A percentile compares a stretch with the other conserved stretches of the same genome.
Evolutionary conservation across 2,797 vertebrate species (phyloP).

Genomic region (Phalloptychus januarius): DNA sequence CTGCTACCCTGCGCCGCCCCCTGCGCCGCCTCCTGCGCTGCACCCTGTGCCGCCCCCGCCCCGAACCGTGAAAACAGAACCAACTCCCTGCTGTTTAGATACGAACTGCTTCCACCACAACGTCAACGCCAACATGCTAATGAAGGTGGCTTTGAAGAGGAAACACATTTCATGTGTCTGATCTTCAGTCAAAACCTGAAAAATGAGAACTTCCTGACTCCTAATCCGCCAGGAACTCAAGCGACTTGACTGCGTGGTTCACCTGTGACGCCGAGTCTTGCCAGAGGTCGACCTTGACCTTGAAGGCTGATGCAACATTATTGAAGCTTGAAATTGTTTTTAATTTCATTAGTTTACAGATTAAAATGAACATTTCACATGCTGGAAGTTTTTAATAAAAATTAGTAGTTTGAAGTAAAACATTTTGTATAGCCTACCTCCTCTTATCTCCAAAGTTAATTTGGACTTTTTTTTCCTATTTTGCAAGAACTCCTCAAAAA

Average conservation of each 20-base stretch:
- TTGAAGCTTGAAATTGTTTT: too few species aligned
- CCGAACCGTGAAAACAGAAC: conserved; percentile 13
- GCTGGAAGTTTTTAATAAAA: too few species aligned
- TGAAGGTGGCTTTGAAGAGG: conserved; percentile 12
- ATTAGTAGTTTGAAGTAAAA: too few species aligned
- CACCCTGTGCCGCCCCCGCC: conserved; percentile 5
- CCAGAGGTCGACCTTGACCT: conserved; percentile 29
- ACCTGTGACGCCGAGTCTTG: conserved; percentile 53
- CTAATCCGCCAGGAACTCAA: conserved; percentile 16
- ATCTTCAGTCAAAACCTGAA: conserved; percentile 13
- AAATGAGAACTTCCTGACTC: neutral
- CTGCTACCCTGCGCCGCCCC: conserved; percentile 67
- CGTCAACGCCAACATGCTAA: neutral
- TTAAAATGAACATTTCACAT: too few species aligned
- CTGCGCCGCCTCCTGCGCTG: conserved; percentile 65
- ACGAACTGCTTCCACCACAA: neutral
- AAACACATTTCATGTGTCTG: conserved; percentile 5
- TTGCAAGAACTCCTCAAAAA: too few species aligned
- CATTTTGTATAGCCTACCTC: too few species aligned
- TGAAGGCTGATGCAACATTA: neutral
- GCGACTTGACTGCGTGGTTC: conserved; percentile 44
- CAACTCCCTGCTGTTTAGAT: neutral
- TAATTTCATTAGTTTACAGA: neutral
- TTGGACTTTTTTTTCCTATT: too few species aligned
- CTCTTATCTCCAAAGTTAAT: too few species aligned